These are phyloP conservation scores for Pyrocephalus nanus DNA, from an alignment of 2,797 vertebrate genomes.

Conservation along the genomic window DNA sequence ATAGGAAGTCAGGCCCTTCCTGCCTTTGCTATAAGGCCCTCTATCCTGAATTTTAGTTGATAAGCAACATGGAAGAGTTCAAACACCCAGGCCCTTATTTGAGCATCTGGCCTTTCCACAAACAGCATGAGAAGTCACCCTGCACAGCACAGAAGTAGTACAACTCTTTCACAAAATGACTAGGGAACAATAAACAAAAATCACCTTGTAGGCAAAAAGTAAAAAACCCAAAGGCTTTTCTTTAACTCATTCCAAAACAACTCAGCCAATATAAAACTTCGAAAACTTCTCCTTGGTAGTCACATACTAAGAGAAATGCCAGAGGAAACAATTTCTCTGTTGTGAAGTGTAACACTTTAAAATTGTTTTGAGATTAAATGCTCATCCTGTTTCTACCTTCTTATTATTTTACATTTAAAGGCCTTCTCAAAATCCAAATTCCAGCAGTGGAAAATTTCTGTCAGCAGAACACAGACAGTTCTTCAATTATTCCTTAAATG, in stretches of 20 bases:
- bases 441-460: neutral
- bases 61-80: neutral
- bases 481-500: neutral
- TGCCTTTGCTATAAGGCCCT: neutral
- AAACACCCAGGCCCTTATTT: neutral
- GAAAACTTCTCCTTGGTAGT: neutral
- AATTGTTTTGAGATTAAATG: neutral
- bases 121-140: neutral
- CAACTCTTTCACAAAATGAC: neutral
- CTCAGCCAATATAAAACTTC: neutral
- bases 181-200: neutral
- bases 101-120: neutral
- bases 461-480: neutral
- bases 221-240: neutral
- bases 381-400: neutral
- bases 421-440: neutral
- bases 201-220: neutral
- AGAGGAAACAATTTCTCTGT: neutral
- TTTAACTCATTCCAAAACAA: neutral
- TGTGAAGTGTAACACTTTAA: neutral
- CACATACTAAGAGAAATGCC: neutral
- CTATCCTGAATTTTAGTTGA: neutral
- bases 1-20: neutral
- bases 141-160: neutral
- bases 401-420: neutral